A percentile compares a stretch with the other conserved stretches of the same genome.
Conservation (phyloP, 2,888 invertebrate genomes). For the Drosophila quinaria region DNA sequence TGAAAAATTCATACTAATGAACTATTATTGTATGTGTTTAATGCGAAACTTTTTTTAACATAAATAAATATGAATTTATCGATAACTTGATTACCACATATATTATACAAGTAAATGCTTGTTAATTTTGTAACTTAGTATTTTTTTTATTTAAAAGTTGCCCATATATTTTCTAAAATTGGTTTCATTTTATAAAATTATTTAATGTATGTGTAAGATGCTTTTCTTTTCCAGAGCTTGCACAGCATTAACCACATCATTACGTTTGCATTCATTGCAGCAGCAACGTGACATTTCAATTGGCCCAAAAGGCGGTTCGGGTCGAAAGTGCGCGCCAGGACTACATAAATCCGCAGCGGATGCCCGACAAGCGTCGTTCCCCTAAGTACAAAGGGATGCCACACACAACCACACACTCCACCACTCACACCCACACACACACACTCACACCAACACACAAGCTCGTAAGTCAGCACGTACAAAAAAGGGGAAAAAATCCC, state of each 20-base stretch:
- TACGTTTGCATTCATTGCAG: conserved; percentile 77
- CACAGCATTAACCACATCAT: conserved; percentile 72
- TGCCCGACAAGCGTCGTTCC: conserved; percentile 38
- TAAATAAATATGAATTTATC: too few species aligned
- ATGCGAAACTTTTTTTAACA: too few species aligned
- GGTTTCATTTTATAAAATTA: neutral
- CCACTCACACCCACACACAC: conserved; percentile 5
- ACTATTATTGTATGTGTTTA: too few species aligned
- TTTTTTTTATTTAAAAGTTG: too few species aligned
- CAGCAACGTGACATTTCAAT: conserved; percentile 77
- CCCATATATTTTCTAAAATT: conserved; percentile 1
- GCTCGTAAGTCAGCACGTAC: conserved; percentile 59
- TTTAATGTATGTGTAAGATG: neutral
- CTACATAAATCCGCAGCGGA: conserved; percentile 68
- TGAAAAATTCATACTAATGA: neutral
- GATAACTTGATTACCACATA: too few species aligned
- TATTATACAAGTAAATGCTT: too few species aligned
- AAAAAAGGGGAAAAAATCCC: conserved; percentile 34
- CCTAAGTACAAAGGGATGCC: conserved; percentile 40
- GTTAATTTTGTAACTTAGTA: too few species aligned
- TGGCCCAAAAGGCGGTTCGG: conserved; percentile 67
- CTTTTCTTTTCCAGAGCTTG: conserved; percentile 26
- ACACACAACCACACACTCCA: conserved; percentile 19
- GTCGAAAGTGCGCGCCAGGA: conserved; percentile 61
- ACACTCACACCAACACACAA: conserved; percentile 1